A percentile compares a stretch with the other conserved stretches of the same genome.
Evolutionary conservation across 2,797 vertebrate genomes (phyloP).

Genomic region (Microchirus variegatus): DNA sequence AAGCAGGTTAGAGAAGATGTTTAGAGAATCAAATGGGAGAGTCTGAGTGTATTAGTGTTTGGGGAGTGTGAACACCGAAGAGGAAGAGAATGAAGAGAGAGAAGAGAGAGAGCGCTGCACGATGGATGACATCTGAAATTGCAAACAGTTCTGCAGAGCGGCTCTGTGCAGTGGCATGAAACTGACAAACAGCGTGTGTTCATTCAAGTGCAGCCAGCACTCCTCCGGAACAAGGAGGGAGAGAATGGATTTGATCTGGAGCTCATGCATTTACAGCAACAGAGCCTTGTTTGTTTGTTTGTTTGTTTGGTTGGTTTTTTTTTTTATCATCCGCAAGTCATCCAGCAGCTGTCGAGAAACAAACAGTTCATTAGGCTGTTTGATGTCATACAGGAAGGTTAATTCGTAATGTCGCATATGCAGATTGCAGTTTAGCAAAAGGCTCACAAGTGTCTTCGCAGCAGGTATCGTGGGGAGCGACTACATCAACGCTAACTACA

Average conservation of each 20-base stretch:
- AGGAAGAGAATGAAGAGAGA: no score
- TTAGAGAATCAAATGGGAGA: constrained; percentile 20
- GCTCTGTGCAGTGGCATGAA: constrained; percentile 66
- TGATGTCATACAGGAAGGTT: constrained; percentile 57
- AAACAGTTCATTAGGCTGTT: constrained; percentile 46
- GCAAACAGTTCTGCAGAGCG: constrained; percentile 50
- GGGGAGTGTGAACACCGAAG: not conserved
- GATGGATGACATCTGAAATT: constrained; percentile 70
- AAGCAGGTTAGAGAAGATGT: constrained; percentile 9
- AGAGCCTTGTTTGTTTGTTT: constrained; percentile 65
- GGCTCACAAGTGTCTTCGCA: constrained; percentile 36
- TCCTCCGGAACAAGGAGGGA: constrained; percentile 54
- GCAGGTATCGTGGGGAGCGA: constrained; percentile 94
- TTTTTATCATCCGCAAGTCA: constrained; percentile 57
- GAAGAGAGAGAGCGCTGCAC: constrained; percentile 2
- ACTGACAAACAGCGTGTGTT: constrained; percentile 67
- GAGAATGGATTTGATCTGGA: constrained; percentile 68
- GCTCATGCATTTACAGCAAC: constrained; percentile 65
- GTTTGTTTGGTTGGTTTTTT: no score
- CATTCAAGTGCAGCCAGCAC: constrained; percentile 66
- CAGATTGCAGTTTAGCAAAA: constrained; percentile 49
- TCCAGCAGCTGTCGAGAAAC: constrained; percentile 43
- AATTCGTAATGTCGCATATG: constrained; percentile 44
- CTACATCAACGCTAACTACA: constrained; percentile 98
- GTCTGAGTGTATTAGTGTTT: constrained; percentile 27